Evolutionary conservation across 2,113 vertebrate species (phyloP).

Genomic region (Phoxinus phoxinus): DNA sequence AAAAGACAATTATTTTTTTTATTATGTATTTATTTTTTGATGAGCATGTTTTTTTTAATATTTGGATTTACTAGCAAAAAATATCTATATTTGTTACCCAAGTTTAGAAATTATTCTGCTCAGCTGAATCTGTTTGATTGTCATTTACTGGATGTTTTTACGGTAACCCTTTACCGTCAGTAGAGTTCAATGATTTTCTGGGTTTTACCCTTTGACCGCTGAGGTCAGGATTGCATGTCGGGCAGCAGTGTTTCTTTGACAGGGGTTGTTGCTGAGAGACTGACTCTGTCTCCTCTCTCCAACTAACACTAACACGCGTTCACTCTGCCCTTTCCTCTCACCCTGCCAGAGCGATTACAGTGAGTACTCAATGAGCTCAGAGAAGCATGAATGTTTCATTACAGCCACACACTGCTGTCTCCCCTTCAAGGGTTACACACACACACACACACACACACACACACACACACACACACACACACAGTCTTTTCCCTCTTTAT

Average conservation of each 20-base stretch:
- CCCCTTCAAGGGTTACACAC: conserved; percentile 49
- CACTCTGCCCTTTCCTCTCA: conserved; percentile 30
- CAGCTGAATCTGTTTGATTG: background rate
- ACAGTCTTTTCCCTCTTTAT: conserved; percentile 4
- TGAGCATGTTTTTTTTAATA: too few relatives aligned
- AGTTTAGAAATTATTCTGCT: background rate
- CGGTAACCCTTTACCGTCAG: background rate
- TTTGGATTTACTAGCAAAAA: too few relatives aligned
- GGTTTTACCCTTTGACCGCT: conserved; percentile 2
- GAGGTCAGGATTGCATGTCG: conserved; percentile 34
- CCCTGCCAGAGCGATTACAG: background rate
- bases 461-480: too few relatives aligned
- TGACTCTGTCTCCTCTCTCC: background rate
- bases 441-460: too few relatives aligned
- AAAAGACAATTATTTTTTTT: too few relatives aligned
- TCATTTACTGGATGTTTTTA: conserved; percentile 5
- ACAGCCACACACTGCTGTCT: conserved; percentile 45
- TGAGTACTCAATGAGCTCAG: conserved; percentile 37
- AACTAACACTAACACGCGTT: background rate
- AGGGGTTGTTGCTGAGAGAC: conserved; percentile 39
- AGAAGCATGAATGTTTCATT: conserved; percentile 61
- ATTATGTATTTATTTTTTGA: too few relatives aligned
- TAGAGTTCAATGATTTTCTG: conserved; percentile 1
- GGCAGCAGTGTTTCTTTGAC: conserved; percentile 17
- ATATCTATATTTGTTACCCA: too few relatives aligned